Conservation (phyloP, 30 jellyfish, hydroid and myxozoan genomes). For the Hydractinia echinata region DNA sequence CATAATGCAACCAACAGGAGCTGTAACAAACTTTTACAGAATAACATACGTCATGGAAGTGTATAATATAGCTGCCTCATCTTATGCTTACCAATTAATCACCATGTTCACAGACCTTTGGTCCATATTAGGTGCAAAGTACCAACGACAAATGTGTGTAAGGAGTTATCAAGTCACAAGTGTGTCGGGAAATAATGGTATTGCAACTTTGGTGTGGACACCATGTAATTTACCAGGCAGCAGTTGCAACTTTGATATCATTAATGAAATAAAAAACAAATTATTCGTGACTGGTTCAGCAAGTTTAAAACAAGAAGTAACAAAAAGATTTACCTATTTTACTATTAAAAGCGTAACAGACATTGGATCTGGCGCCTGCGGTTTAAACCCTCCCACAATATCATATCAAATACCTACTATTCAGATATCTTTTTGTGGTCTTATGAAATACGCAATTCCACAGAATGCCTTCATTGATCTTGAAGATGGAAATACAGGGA, state of each 20-base stretch:
- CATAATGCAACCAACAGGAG: constrained; percentile 32
- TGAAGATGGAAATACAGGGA: constrained; percentile 77
- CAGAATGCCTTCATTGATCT: constrained; percentile 55
- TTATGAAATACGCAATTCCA: constrained; percentile 58
- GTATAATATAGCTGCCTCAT: constrained; percentile 6
- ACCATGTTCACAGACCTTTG: constrained; percentile 5
- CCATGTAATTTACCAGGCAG: constrained; percentile 46
- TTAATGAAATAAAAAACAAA: constrained; percentile 24
- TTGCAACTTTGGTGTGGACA: constrained; percentile 54
- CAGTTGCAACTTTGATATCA: constrained; percentile 40
- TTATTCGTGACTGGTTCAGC: constrained; percentile 40
- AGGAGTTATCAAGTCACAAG: constrained; percentile 37
- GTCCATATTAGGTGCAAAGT: constrained; percentile 28
- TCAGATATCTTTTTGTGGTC: constrained; percentile 56
- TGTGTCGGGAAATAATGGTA: background rate
- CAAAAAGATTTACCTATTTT: constrained; percentile 16
- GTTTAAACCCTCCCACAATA: constrained; percentile 48
- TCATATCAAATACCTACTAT: constrained; percentile 37
- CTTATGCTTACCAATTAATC: constrained; percentile 47
- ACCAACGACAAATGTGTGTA: constrained; percentile 36
- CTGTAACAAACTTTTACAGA: constrained; percentile 41
- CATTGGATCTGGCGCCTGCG: constrained; percentile 42
- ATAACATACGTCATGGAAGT: constrained; percentile 43
- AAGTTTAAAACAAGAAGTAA: constrained; percentile 14
- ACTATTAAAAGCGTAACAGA: constrained; percentile 32